Evolutionary conservation across 2,888 invertebrate species (phyloP).

Genomic region (Dioctria linearis): DNA sequence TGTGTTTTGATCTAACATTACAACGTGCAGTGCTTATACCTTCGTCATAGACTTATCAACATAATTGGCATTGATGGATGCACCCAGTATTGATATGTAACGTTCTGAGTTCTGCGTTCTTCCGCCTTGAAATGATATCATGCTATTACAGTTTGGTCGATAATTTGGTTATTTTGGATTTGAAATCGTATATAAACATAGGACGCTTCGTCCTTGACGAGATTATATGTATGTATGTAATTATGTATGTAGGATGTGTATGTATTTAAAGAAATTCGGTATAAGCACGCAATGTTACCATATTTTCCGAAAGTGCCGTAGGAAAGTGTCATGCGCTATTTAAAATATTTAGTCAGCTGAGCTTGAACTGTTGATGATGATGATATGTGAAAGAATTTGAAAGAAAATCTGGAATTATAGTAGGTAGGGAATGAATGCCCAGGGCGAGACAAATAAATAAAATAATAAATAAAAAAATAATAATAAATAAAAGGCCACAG

Average conservation of each 20-base stretch:
- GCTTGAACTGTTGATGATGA: no score
- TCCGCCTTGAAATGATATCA: slow-evolving; percentile 28
- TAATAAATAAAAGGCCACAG: no score
- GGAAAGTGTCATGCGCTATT: neutral
- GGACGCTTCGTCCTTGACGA: slow-evolving; percentile 26
- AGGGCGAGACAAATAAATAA: no score
- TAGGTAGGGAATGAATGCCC: no score
- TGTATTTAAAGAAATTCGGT: neutral
- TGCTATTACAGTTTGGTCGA: slow-evolving; percentile 36
- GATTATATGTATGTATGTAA: neutral
- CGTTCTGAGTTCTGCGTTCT: neutral
- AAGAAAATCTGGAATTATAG: no score
- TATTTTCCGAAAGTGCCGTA: neutral
- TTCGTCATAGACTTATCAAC: no score
- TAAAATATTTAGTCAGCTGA: no score
- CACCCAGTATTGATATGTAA: no score
- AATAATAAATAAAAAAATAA: no score
- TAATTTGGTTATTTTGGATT: slow-evolving; percentile 40
- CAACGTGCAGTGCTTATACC: slow-evolving; percentile 7
- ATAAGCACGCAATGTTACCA: slow-evolving; percentile 14
- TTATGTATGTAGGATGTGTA: no score
- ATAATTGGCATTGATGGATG: neutral
- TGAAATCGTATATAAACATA: slow-evolving; percentile 27
- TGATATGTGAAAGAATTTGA: no score
- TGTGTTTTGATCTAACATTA: slow-evolving; percentile 3